phyloP scores from a whole-genome alignment of 2,797 vertebrate genomes.

The Epinephelus malabaricus region DNA sequence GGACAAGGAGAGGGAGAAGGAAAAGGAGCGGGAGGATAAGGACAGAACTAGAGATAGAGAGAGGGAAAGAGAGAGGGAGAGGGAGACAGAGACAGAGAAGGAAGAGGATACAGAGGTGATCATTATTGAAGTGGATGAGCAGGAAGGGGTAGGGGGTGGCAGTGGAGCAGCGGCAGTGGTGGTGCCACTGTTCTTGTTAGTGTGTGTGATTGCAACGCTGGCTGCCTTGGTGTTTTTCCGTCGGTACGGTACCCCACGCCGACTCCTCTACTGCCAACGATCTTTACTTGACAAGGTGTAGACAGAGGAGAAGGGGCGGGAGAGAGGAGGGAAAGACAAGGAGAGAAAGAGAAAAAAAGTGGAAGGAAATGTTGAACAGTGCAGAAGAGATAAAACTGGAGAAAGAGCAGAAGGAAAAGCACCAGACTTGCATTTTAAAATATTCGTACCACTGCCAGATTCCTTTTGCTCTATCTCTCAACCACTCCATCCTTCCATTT shows the following conservation, averaged over 20 bases:
- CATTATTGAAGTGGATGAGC: conserved; percentile 86
- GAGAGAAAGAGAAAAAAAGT: conserved; percentile 39
- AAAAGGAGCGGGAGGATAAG: conserved; percentile 65
- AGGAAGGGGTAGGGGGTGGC: conserved; percentile 62
- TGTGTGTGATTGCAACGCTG: conserved; percentile 89
- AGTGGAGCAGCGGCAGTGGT: conserved; percentile 86
- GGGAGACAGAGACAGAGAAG: conserved; percentile 30
- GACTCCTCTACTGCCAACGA: conserved; percentile 92
- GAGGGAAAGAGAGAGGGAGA: conserved; percentile 38
- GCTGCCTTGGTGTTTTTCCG: conserved; percentile 90
- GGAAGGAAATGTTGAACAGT: conserved; percentile 47
- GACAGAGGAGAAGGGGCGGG: conserved; percentile 33
- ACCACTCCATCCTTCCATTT: conserved; percentile 60
- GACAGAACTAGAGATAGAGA: conserved; percentile 59
- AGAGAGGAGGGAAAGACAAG: conserved; percentile 16
- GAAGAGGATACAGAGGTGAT: conserved; percentile 81
- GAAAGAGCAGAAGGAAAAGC: conserved; percentile 64
- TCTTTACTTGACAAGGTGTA: conserved; percentile 90
- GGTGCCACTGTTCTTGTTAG: conserved; percentile 88
- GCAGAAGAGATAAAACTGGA: conserved; percentile 43
- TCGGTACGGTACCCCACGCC: conserved; percentile 91
- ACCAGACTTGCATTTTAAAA: conserved; percentile 58
- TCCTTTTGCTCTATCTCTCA: conserved; percentile 72
- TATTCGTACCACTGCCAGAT: conserved; percentile 74
- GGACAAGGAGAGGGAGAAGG: conserved; percentile 60